A percentile compares a stretch with the other conserved stretches of the same genome.
These are phyloP conservation scores for Frieseomelitta varia DNA, from an alignment of 1,140 invertebrate species.

Conservation along the genomic window DNA sequence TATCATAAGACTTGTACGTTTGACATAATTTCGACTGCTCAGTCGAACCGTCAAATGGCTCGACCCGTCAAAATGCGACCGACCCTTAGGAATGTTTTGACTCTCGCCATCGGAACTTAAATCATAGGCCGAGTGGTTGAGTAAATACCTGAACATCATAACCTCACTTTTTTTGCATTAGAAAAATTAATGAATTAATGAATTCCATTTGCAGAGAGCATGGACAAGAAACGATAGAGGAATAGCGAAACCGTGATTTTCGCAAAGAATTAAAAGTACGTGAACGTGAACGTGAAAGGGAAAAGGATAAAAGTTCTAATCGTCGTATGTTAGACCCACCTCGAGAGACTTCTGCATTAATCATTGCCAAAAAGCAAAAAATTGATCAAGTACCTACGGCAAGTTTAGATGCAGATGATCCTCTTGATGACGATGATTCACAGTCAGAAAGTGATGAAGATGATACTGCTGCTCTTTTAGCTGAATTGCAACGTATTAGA, in stretches of 20 bases:
- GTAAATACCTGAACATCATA: not conserved
- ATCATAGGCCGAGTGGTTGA: too few species aligned
- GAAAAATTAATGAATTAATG: not conserved
- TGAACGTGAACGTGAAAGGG: constrained; percentile 89
- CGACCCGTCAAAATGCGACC: too few species aligned
- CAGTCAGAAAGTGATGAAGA: constrained; percentile 96
- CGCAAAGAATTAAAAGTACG: constrained; percentile 97
- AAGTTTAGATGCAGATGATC: constrained; percentile 98
- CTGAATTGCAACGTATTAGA: constrained; percentile 97
- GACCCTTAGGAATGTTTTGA: too few species aligned
- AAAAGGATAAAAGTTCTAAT: constrained; percentile 79
- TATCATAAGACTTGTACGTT: too few species aligned
- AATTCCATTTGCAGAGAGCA: constrained; percentile 88
- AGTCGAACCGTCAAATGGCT: too few species aligned
- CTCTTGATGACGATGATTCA: constrained; percentile 92
- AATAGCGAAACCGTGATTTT: constrained; percentile 94
- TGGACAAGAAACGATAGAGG: constrained; percentile 96
- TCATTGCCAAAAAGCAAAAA: constrained; percentile 86
- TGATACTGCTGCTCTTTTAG: constrained; percentile 95
- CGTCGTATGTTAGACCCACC: constrained; percentile 76
- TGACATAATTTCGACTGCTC: too few species aligned
- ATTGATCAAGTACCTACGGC: constrained; percentile 91
- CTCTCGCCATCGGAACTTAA: too few species aligned
- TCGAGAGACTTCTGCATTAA: constrained; percentile 78
- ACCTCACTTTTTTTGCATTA: constrained; percentile 16